These are phyloP conservation scores for Intellagama lesueurii DNA, from an alignment of 2,797 vertebrate species.

Conservation along the genomic window DNA sequence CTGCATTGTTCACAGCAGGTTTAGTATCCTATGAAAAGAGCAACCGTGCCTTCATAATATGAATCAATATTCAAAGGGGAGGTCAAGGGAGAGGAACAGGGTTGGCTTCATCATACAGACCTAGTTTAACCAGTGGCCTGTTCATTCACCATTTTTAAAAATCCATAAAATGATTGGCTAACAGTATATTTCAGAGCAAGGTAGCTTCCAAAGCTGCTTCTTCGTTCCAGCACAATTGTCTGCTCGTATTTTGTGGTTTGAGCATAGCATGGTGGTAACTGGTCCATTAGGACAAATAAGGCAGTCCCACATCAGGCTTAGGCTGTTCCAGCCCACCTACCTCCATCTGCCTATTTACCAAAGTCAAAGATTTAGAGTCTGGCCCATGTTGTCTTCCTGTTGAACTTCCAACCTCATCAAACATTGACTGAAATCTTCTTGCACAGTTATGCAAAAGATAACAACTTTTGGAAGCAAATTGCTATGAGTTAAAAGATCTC, in stretches of 20 bases:
- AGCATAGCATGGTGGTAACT: neutral
- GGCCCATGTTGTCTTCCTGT: too few species aligned
- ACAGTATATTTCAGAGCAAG: neutral
- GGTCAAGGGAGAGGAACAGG: neutral
- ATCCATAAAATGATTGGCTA: neutral
- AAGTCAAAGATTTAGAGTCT: too few species aligned
- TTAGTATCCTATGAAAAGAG: neutral
- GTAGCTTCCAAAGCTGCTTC: neutral
- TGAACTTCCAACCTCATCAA: too few species aligned
- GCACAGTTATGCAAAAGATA: too few species aligned
- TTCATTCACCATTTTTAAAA: neutral
- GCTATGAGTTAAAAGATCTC: too few species aligned
- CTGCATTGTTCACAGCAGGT: neutral
- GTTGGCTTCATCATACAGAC: neutral
- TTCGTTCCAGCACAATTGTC: neutral
- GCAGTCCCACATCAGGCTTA: too few species aligned
- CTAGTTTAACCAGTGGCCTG: neutral
- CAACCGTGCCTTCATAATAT: neutral
- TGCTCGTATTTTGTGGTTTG: constrained; percentile 4
- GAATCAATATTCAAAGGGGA: neutral
- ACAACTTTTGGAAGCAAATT: too few species aligned
- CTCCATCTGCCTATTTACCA: too few species aligned
- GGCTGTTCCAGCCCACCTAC: too few species aligned
- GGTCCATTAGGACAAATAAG: too few species aligned
- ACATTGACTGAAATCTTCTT: too few species aligned